Evolutionary conservation across 2,888 invertebrate genomes (phyloP).

Genomic region (Ormyrus rosae): DNA sequence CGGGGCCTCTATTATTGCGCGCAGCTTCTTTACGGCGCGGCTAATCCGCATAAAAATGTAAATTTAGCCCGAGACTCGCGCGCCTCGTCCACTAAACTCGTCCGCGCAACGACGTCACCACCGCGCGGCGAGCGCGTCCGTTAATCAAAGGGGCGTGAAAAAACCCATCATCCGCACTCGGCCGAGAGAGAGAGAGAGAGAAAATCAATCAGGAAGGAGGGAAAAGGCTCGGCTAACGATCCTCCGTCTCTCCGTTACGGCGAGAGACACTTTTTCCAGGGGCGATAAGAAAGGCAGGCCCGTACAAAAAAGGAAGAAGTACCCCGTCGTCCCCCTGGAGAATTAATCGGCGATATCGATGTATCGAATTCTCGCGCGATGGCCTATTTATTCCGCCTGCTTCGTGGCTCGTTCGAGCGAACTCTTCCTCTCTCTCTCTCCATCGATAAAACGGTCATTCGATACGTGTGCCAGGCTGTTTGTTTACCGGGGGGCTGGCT

Average conservation of each 20-base stretch:
- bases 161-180: neutral
- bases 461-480: conserved; percentile 9
- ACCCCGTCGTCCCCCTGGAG: neutral
- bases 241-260: neutral
- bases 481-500: conserved; percentile 9
- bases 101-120: too few species aligned
- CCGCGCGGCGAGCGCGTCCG: neutral
- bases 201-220: too few species aligned
- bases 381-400: neutral
- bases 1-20: too few species aligned
- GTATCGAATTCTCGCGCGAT: conserved; percentile 37
- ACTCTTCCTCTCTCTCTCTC: conserved; percentile 14
- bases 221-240: neutral
- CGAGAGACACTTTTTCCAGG: conserved; percentile 16
- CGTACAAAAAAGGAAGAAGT: neutral
- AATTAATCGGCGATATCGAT: conserved; percentile 36
- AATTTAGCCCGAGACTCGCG: too few species aligned
- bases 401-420: neutral
- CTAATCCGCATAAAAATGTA: too few species aligned
- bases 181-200: too few species aligned
- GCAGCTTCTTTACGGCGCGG: too few species aligned
- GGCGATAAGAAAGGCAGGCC: conserved; percentile 9
- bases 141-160: neutral
- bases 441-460: conserved; percentile 35
- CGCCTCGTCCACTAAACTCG: too few species aligned